phyloP scores from a whole-genome alignment of 1,140 invertebrate genomes.

The Teleopsis dalmanni region DNA sequence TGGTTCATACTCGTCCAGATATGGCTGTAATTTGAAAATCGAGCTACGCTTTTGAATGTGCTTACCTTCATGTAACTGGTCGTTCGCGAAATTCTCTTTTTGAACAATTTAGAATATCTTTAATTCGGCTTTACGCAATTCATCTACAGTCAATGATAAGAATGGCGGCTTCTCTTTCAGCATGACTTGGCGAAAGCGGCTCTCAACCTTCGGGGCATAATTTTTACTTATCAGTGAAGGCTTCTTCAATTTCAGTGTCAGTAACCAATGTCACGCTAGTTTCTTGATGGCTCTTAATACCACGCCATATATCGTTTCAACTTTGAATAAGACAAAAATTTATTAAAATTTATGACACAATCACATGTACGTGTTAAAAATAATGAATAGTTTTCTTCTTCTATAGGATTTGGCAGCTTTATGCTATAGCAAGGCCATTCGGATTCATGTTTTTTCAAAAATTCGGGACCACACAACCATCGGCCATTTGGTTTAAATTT shows the following conservation, averaged over 20 bases:
- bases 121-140: not conserved
- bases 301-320: not conserved
- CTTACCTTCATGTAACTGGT: not conserved
- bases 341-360: not conserved
- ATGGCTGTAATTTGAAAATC: not conserved
- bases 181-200: too few relatives aligned
- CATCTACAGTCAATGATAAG: not conserved
- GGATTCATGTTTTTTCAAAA: slow-evolving; percentile 4
- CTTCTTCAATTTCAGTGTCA: too few relatives aligned
- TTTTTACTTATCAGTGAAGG: too few relatives aligned
- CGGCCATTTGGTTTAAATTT: not conserved
- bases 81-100: not conserved
- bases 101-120: not conserved
- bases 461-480: slow-evolving; percentile 19
- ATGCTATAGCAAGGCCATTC: not conserved
- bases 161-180: not conserved
- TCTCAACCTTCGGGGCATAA: too few relatives aligned
- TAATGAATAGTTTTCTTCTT: not conserved
- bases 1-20: not conserved
- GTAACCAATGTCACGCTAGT: too few relatives aligned
- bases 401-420: not conserved
- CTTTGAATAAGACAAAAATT: slow-evolving; percentile 2
- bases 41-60: not conserved
- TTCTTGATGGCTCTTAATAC: slow-evolving; percentile 1
- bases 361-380: not conserved